Evolutionary conservation across 1,140 invertebrate genomes (phyloP).

Genomic region (Maconellicoccus hirsutus): DNA sequence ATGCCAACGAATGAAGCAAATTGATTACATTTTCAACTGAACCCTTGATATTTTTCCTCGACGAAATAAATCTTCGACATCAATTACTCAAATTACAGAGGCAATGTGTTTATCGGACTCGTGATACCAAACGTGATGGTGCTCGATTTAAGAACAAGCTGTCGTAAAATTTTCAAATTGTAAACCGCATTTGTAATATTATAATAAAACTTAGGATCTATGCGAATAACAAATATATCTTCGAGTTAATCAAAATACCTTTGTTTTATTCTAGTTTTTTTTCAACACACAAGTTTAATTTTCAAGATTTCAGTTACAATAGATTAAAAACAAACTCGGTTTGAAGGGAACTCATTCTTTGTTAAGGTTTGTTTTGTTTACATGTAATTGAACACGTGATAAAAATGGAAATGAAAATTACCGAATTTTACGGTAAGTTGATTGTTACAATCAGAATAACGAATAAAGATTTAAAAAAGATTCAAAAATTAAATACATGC

Average conservation of each 20-base stretch:
- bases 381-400: no score
- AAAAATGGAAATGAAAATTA: no score
- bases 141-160: not conserved
- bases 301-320: not conserved
- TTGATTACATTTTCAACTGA: not conserved
- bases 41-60: not conserved
- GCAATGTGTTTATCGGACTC: not conserved
- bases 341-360: not conserved
- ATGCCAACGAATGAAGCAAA: not conserved
- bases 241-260: not conserved
- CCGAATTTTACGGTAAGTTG: no score
- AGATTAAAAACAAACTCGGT: not conserved
- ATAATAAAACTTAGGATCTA: no score
- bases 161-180: not conserved
- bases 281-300: not conserved
- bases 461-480: no score
- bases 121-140: not conserved
- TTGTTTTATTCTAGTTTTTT: not conserved
- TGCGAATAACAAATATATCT: not conserved
- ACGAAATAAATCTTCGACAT: not conserved
- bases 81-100: not conserved
- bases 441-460: no score
- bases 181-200: no score
- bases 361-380: no score
- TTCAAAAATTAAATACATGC: no score